These are phyloP conservation scores for Cinclus mexicanus DNA, from an alignment of 2,113 vertebrate genomes.

Conservation along the genomic window DNA sequence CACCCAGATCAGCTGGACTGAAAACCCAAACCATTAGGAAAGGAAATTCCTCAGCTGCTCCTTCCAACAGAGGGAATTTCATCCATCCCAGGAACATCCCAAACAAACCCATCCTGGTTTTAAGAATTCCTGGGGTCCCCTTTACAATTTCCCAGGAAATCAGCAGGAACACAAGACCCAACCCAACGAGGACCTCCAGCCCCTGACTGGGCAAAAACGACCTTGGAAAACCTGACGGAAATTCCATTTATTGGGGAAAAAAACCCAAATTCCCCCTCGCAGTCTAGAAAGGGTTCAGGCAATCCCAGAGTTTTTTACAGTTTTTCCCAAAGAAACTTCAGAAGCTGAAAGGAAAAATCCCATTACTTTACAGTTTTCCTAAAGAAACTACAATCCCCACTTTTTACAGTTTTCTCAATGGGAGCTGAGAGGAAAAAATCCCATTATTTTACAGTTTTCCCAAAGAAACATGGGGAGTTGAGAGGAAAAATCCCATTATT, in stretches of 20 bases:
- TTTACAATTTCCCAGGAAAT: neutral
- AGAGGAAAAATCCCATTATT: neutral
- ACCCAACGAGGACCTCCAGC: fast-evolving
- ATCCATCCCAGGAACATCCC: neutral
- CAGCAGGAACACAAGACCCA: fast-evolving
- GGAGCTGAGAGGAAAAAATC: neutral
- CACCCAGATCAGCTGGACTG: fast-evolving
- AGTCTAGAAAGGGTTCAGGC: neutral
- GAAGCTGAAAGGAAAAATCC: neutral
- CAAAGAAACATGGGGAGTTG: neutral
- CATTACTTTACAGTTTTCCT: neutral
- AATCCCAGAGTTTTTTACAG: neutral
- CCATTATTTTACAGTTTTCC: no score
- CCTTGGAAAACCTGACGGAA: neutral
- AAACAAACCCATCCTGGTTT: no score
- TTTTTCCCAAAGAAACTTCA: neutral
- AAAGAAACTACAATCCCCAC: no score
- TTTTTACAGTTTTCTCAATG: neutral
- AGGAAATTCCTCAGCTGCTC: neutral
- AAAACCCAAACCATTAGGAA: neutral
- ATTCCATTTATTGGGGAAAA: conserved; percentile 6
- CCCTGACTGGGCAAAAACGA: neutral
- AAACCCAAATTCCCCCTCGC: fast-evolving
- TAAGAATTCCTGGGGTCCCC: neutral
- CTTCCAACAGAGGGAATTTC: neutral